phyloP scores from a whole-genome alignment of 2,113 vertebrate genomes.

The Brachyhypopomus occidentalis region DNA sequence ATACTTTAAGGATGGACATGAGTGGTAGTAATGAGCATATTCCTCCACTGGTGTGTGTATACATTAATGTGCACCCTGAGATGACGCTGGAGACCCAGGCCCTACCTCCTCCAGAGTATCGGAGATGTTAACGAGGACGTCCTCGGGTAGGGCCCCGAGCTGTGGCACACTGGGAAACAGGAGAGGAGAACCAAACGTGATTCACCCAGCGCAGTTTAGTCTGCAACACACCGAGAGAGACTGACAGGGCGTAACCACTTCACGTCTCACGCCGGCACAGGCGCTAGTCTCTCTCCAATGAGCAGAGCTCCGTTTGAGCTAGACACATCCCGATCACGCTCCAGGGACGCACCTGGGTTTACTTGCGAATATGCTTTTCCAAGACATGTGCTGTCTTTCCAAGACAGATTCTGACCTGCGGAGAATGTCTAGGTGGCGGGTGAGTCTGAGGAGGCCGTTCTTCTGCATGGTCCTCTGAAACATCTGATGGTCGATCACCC shows the following conservation, averaged over 20 bases:
- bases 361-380: not conserved
- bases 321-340: not conserved
- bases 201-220: not conserved
- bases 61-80: not conserved
- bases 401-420: constrained; percentile 64
- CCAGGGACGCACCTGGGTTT: too few species aligned
- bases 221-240: not conserved
- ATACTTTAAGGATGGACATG: too few species aligned
- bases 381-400: constrained; percentile 3
- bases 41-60: not conserved
- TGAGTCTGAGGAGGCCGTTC: constrained; percentile 60
- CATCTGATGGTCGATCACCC: constrained; percentile 72
- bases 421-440: constrained; percentile 68
- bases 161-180: constrained; percentile 70
- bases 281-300: not conserved
- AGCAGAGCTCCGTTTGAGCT: not conserved
- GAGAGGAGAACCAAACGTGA: constrained; percentile 8
- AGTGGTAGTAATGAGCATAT: too few species aligned
- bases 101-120: constrained; percentile 74
- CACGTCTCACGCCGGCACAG: not conserved
- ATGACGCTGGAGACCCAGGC: not conserved
- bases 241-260: not conserved
- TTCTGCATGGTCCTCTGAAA: constrained; percentile 72
- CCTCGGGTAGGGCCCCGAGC: constrained; percentile 70
- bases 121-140: constrained; percentile 70